Evolutionary conservation across 2,888 invertebrate species (phyloP).

Genomic region (Nebria brevicollis): DNA sequence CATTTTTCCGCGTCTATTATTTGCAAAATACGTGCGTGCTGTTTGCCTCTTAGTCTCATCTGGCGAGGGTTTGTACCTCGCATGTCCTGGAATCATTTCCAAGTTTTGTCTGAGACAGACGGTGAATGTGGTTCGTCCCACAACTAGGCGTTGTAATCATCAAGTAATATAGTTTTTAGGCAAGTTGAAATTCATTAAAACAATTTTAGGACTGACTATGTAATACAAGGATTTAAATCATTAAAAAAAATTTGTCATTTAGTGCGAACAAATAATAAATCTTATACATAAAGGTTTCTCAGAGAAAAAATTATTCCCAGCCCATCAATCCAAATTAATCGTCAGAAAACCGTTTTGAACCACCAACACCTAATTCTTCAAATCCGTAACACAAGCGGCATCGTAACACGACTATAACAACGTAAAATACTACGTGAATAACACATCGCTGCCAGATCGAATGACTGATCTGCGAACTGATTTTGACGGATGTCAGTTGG

Average conservation of each 20-base stretch:
- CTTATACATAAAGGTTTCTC: background rate
- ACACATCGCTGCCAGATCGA: constrained; percentile 21
- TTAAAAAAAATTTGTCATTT: too few relatives aligned
- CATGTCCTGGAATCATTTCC: constrained; percentile 29
- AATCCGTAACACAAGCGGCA: constrained; percentile 7
- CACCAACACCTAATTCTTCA: constrained; percentile 11
- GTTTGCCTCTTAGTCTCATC: constrained; percentile 22
- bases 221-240: too few relatives aligned
- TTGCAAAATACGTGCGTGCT: constrained; percentile 30
- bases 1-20: constrained; percentile 32
- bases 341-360: constrained; percentile 29
- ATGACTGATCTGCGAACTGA: constrained; percentile 47
- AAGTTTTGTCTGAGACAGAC: constrained; percentile 4
- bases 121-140: constrained; percentile 2
- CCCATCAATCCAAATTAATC: constrained; percentile 27
- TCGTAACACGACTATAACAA: constrained; percentile 2
- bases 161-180: background rate
- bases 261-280: background rate
- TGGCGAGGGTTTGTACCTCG: constrained; percentile 14
- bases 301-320: background rate
- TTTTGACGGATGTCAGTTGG: constrained; percentile 44
- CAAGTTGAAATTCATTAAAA: background rate
- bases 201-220: background rate
- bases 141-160: background rate
- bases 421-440: background rate